phyloP scores from a whole-genome alignment of 2,797 vertebrate species.

The Oreochromis mossambicus region DNA sequence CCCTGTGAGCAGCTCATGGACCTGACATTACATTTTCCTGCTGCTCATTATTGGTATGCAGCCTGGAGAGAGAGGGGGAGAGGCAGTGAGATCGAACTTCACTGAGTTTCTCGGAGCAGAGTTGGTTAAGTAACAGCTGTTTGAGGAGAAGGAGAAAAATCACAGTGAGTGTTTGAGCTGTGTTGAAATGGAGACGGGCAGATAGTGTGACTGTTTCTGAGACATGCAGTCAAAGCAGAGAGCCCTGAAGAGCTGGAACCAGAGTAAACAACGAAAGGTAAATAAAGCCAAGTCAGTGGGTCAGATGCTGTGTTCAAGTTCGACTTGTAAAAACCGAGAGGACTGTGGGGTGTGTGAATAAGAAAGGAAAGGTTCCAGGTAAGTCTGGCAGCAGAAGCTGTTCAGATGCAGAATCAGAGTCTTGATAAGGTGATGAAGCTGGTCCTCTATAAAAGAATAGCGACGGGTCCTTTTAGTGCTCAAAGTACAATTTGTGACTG shows the following conservation, averaged over 20 bases:
- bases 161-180: slow-evolving; percentile 10
- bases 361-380: neutral
- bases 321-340: neutral
- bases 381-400: neutral
- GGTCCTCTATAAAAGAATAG: neutral
- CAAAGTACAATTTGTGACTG: neutral
- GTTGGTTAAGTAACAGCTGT: slow-evolving; percentile 82
- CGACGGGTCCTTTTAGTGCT: neutral
- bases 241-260: neutral
- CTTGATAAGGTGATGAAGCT: neutral
- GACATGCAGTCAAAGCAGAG: neutral
- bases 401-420: neutral
- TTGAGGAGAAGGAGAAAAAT: slow-evolving; percentile 48
- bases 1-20: slow-evolving; percentile 11
- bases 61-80: neutral
- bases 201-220: slow-evolving; percentile 3
- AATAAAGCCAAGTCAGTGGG: neutral
- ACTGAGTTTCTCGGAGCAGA: slow-evolving; percentile 74
- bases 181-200: slow-evolving; percentile 9
- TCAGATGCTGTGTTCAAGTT: neutral
- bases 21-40: slow-evolving; percentile 25
- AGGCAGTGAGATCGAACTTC: slow-evolving; percentile 56
- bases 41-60: slow-evolving; percentile 28
- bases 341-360: neutral
- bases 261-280: neutral